phyloP scores from a whole-genome alignment of 1,140 invertebrate genomes.

The Platorchestia sp. region DNA sequence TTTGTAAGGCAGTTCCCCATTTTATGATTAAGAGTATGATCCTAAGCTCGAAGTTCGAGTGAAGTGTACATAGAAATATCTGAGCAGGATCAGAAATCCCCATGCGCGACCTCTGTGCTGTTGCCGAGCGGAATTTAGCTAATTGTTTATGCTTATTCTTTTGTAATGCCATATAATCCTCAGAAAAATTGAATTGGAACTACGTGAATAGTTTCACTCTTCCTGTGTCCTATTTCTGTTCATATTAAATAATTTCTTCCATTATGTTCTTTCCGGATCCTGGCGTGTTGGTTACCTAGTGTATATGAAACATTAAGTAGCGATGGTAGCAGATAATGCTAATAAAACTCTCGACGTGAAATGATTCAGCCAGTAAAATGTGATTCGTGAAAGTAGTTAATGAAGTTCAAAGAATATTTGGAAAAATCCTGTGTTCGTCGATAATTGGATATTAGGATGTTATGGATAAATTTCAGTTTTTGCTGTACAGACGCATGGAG shows the following conservation, averaged over 20 bases:
- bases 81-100: background rate
- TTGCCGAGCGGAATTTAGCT: background rate
- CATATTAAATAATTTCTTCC: constrained; percentile 1
- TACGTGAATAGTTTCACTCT: background rate
- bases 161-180: constrained; percentile 33
- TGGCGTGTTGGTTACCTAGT: background rate
- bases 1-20: constrained; percentile 14
- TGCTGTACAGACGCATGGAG: too few species aligned
- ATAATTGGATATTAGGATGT: too few species aligned
- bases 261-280: background rate
- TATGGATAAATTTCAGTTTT: too few species aligned
- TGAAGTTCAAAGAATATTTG: too few species aligned
- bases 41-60: background rate
- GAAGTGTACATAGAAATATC: background rate
- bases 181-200: constrained; percentile 35
- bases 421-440: too few species aligned
- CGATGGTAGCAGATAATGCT: too few species aligned
- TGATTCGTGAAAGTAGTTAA: too few species aligned
- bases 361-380: too few species aligned
- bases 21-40: background rate
- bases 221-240: background rate
- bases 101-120: background rate
- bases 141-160: constrained; percentile 45
- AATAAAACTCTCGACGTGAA: too few species aligned
- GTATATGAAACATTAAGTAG: background rate